Evolutionary conservation across 2,888 invertebrate species (phyloP), one percentile per base, ranked within the genome.

Genomic region (Temnothorax ravouxi): DNA sequence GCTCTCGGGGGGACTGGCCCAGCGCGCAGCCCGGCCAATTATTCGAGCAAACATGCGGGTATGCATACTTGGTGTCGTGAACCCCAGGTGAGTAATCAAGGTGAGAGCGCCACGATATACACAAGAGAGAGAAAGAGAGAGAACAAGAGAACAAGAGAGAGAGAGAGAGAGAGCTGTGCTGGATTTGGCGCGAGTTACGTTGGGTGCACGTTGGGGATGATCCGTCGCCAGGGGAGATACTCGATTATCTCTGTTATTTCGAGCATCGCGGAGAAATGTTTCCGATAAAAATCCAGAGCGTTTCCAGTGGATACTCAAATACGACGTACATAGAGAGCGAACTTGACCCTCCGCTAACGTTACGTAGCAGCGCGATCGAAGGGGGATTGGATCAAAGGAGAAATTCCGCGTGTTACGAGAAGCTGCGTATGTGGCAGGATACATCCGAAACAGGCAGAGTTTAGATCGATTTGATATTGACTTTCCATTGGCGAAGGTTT

Each of bases 11-110:
- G 18, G 77, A 54, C 62, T 47, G 34, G 50, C 41, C 62, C 34
- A 47, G 84, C 54, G 83, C 82, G 77, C 89, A 88, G 86, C 88
- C 29, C 77, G 90, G 83, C 89, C 90, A 90, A 90, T 90, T 90
- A 90, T 90, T 90, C 91, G 91, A 85, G 88, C 90, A 90, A 90
- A 90, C 91, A 91, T 88, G 89, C 89, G 90, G 90, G 89, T 89
- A 88, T 89, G 90, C 90, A 90, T 90, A 90, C 89, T 90, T 88
- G 89, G 85, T 87, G 75, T 80, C 82, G 85, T 72, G 89, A 87
- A 90, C 88, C 90, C 90, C 90, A 90, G 90, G 90, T 90, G 90
- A 90, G 90, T 90, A 90, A 90, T 91, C 90, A 90, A 90, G 91
- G 88, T 90, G 90, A 90, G 89, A 91, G 90, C 83, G 74, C 80